These are phyloP conservation scores for Rhabdomys pumilio DNA, from an alignment of 2,797 vertebrate genomes.

Conservation along the genomic window DNA sequence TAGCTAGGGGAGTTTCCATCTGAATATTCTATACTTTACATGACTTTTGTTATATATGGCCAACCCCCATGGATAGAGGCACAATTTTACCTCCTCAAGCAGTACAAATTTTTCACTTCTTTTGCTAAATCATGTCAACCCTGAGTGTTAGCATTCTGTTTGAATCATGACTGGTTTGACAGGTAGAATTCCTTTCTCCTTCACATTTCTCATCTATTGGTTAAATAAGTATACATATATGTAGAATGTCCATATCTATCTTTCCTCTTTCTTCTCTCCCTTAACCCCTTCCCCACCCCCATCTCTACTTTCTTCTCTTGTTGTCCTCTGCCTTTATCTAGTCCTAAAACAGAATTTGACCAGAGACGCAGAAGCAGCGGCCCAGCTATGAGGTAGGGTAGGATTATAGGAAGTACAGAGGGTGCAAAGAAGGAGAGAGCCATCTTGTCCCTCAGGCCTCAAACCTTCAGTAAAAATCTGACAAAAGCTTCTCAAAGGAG, in stretches of 20 bases:
- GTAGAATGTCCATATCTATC: not conserved
- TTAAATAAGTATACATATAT: not conserved
- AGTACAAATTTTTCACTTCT: not conserved
- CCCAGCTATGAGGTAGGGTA: not conserved
- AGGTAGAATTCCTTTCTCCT: not conserved
- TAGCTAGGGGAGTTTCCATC: not conserved
- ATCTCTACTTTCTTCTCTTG: not conserved
- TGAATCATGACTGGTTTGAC: not conserved
- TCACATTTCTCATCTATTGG: slow-evolving; percentile 23
- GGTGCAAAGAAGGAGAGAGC: too few relatives aligned
- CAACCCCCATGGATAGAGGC: not conserved
- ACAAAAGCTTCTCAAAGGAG: not conserved
- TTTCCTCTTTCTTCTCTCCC: not conserved
- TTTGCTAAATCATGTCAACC: not conserved
- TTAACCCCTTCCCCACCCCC: not conserved
- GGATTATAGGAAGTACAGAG: not conserved
- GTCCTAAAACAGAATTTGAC: not conserved
- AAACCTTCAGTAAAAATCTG: not conserved
- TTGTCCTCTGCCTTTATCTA: not conserved
- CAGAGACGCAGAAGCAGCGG: not conserved
- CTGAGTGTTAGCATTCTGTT: not conserved
- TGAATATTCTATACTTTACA: not conserved
- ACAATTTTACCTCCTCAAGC: not conserved
- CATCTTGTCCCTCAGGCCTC: not conserved
- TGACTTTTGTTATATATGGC: not conserved